phyloP scores from a whole-genome alignment of 2,113 vertebrate genomes.

The Catharus minimus region DNA sequence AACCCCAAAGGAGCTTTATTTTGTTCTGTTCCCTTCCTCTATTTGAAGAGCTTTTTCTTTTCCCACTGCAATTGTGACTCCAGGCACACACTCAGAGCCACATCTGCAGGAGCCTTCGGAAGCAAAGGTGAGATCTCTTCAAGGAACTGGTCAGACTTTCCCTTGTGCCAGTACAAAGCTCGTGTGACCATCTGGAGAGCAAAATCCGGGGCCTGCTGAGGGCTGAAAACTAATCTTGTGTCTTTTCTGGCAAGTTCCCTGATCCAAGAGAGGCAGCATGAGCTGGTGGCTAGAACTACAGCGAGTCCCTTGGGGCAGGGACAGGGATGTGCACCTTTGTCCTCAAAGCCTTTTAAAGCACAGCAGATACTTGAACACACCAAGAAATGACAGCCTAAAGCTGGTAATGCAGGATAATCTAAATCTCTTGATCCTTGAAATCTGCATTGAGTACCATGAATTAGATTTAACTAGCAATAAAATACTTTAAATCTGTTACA shows the following conservation, averaged over 20 bases:
- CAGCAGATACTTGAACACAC: not conserved
- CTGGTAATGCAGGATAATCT: slow-evolving; percentile 35
- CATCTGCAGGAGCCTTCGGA: not conserved
- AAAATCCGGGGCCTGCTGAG: not conserved
- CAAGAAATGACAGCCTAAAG: slow-evolving; percentile 8
- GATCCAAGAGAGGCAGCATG: not conserved
- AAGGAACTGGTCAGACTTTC: not conserved
- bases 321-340: not conserved
- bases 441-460: not conserved
- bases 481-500: not conserved
- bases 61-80: not conserved
- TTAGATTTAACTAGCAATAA: slow-evolving; percentile 29
- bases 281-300: not conserved
- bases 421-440: slow-evolving; percentile 50
- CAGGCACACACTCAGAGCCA: accelerated
- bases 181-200: not conserved
- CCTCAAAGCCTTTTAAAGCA: not conserved
- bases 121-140: not conserved
- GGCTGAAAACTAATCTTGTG: not conserved
- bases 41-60: not conserved
- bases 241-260: not conserved
- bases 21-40: not conserved
- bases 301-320: not conserved
- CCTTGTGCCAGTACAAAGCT: not conserved
- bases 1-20: not conserved